Base-by-base conservation (phyloP, 2,113 vertebrate species). In the Ophiodon elongatus region DNA sequence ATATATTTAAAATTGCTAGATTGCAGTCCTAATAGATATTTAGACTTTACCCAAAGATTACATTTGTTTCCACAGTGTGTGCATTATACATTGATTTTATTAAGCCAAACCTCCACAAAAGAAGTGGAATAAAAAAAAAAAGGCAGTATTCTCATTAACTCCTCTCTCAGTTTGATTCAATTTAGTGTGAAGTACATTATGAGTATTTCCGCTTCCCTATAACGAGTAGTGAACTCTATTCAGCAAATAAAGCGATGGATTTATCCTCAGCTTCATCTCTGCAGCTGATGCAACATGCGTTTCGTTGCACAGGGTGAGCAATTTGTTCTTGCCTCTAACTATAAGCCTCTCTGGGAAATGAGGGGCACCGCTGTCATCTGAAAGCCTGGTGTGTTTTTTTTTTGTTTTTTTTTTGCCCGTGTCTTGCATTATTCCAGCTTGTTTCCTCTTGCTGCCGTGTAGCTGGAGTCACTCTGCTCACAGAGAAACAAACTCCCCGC, bases 251-350 rank as follows among this genome's bases (percentile, higher is more conserved):
- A 54, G 35, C 27, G 3, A 25, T 9, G 35, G 41, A 9, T 60
- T 74, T 8, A 43, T 67, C 27, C 17, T 74, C 35, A 17, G 4
- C 50, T 31, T 0, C 70, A 39, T 62, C 47, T 39, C 25, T 35
- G 63, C 60, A 64, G 69, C 56, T 57, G 52, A 63, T 82, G 67
- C 31, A 47, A 75, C 57, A 56, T 37, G 54, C 14, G 8, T 81
- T 73, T 74, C 4, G 7, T 59, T 31, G 57, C 57, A 45, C 41
- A 52, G 33, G 59, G 27, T 74, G 60, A 85, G 59, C 56, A 63
- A 21, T 79, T 78, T 79, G 70, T 79, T 77, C 68, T 80, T 29
- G 43, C 84, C 74, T 84, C 66, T 54, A 71, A 75, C 73, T 77
- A 63, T 69, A 60, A 80, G 25, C 68, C 84, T 82, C 39, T 62